Evolutionary conservation across 1,140 invertebrate species (phyloP).

Genomic region (Zelostemma sp.): DNA sequence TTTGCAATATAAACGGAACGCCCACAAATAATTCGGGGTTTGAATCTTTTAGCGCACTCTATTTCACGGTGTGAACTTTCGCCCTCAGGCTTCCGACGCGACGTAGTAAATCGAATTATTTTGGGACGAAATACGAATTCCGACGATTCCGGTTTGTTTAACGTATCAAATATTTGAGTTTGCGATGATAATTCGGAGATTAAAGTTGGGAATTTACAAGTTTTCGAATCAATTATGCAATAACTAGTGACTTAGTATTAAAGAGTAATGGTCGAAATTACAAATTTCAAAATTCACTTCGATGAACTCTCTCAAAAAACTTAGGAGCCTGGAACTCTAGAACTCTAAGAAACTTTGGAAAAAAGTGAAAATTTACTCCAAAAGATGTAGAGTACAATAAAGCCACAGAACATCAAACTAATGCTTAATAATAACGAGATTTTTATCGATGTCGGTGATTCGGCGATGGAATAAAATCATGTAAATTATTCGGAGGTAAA

Average conservation of each 20-base stretch:
- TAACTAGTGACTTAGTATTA: too few species aligned
- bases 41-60: slow-evolving; percentile 50
- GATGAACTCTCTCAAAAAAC: too few species aligned
- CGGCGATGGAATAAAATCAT: not conserved
- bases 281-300: too few species aligned
- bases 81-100: slow-evolving; percentile 37
- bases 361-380: too few species aligned
- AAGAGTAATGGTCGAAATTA: too few species aligned
- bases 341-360: too few species aligned
- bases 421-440: too few species aligned
- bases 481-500: not conserved
- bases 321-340: too few species aligned
- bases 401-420: too few species aligned
- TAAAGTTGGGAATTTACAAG: too few species aligned
- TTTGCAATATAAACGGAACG: slow-evolving; percentile 22
- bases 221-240: too few species aligned
- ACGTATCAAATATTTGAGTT: slow-evolving; percentile 19
- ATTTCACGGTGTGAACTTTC: slow-evolving; percentile 56
- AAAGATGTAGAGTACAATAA: too few species aligned
- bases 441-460: not conserved
- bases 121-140: slow-evolving; percentile 42
- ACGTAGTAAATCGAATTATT: slow-evolving; percentile 50
- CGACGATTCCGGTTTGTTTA: slow-evolving; percentile 36
- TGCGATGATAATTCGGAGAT: slow-evolving; percentile 22
- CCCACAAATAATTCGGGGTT: slow-evolving; percentile 19